Evolutionary conservation across 2,113 vertebrate genomes (phyloP), one percentile per base, ranked within the genome.

Genomic region (Zeus faber): DNA sequence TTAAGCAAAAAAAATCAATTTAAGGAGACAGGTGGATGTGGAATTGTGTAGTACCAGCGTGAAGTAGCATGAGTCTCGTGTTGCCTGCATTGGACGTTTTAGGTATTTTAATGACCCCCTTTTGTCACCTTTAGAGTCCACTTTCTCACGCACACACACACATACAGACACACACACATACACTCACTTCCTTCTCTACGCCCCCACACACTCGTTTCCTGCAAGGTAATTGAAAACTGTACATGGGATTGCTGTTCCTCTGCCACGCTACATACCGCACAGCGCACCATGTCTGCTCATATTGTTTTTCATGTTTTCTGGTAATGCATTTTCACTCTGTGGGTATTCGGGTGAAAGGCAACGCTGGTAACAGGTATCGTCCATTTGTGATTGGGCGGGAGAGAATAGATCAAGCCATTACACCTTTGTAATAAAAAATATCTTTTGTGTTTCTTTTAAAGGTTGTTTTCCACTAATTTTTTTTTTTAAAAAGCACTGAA

Each of bases 141-240:
- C 20, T 50, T 18, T 1, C 26, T 66, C 21, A 26, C 24, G 39
- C 22, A 49, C 50, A 14, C 21, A 17, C 29, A 52, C 33, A 25
- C 23, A 26, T 37, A 41, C 16, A 16, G 20, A 18, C 16, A 9
- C 18, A n/a, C 14, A 14, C 47, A 33, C 7, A 16, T 8, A 45
- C 11, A 46, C 10, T 20, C 8, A 22, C 20, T 2, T 11, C 6
- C 10, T 3, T 17, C 17, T 18, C 1, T 18, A 22, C 43, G 4
- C 21, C 17, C 43, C 6, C 21, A 13, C 20, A 10, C 9, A 54
- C 25, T 1, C 0, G 0, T 29, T 29, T n/a, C 33, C 9, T 13
- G 11, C 33, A 14, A 37, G 4, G 33, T 37, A 37, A 37, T 37
- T 37, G 33, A 37, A 37, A 37, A 37, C 33, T 2, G 33, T 37